Evolutionary conservation across 2,888 invertebrate genomes (phyloP), one percentile per base, ranked within the genome.

Genomic region (Drosophila recens): DNA sequence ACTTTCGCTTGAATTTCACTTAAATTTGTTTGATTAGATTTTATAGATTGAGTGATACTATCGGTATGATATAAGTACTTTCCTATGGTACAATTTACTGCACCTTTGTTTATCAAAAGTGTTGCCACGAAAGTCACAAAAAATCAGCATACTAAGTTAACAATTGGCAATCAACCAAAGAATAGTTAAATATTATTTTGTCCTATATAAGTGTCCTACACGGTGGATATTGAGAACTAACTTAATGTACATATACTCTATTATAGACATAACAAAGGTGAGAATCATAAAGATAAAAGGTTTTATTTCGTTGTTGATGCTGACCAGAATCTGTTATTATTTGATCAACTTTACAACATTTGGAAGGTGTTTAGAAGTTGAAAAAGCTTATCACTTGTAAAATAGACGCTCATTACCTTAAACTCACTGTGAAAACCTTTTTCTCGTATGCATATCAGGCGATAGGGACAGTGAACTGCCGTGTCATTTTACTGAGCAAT

Each of bases 351-450:
- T 34, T 5, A 34, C 52, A 38, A 27, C 34, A 3, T 11, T 9
- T 53, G 4, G 1, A 38, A 10, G 27, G 3, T 11, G 20, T n/a
- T 13, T 20, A 11, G n/a, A 38, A n/a, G 8, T 15, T 11, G 1
- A 53, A 30, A 42, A 42, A 1, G 33, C 20, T 43, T 56, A 33
- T 56, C 10, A 13, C 15, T 23, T 27, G 36, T 38, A 27, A 38
- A 20, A n/a, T 20, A 11, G 20, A 43, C 9, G 23, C 15, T 13
- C 38, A 30, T 57, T 11, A 48, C 27, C 23, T 34, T 30, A 15
- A 36, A 30, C 11, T 46, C 38, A 40, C 38, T 36, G 13, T 15
- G 17, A 58, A 48, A 33, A 43, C 54, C n/a, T 33, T 34, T 56
- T 42, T 30, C 30, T 15, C 27, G 4, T 17, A 27, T 33, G 23